Base-by-base conservation (phyloP, 2,888 invertebrate genomes). In the Rutpela maculata region DNA sequence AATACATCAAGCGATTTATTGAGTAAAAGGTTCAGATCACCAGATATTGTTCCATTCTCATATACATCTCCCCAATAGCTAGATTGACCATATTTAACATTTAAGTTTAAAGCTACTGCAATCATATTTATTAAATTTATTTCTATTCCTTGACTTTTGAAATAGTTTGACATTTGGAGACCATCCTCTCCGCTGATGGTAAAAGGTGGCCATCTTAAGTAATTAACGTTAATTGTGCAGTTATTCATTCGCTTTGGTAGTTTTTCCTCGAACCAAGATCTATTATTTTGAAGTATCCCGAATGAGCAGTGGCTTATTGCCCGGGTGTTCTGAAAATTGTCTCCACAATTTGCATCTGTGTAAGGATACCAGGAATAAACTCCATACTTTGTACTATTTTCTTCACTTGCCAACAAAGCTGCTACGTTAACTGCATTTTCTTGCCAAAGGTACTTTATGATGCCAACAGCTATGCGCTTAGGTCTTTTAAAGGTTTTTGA, bases 101-200 rank as follows among this genome's bases (percentile, higher is more conserved):
- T 35, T n/a, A 63, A 31, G 17, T 63, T 63, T 18, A 63, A 38
- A 10, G 31, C 9, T 6, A 6, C 17, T 6, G 38, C n/a, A 3
- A 63, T 12, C 38, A 63, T 63, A 38, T 63, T 63, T 38, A 63
- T 6, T 43, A 65, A 43, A 15, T 65, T 65, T 15, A 65, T 15
- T 12, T 65, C 65, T 11, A 65, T 15, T 10, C 65, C 65, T 43
- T 65, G 65, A 7, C 19, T 38, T 11, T 15, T 12, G 12, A 19
- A 38, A 15, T 65, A 65, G 15, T 65, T 65, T 12, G 43, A 43
- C 2, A 18, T 4, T 18, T 65, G 65, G 6, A 65, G 17, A 4
- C 65, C 65, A 15, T 12, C 4, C 1, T 65, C 9, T 43, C 19
- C 65, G 9, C 38, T 43, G 2, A 65, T 38, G 17, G 43, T 19